These are phyloP conservation scores for Apocheima hispidaria DNA, from an alignment of 2,888 invertebrate species.

Conservation along the genomic window DNA sequence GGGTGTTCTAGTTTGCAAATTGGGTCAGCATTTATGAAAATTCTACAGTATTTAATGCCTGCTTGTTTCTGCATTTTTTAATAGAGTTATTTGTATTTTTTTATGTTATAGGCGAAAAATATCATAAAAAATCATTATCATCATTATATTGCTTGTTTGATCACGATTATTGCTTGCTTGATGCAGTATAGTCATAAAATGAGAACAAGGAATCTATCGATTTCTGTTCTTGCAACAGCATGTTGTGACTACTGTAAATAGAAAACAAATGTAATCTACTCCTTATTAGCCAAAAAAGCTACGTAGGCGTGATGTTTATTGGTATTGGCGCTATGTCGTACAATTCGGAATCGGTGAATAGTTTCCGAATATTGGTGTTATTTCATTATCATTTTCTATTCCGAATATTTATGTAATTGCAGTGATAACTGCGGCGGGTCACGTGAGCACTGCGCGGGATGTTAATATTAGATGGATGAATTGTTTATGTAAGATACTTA, in stretches of 20 bases:
- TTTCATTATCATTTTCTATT: slow-evolving; percentile 40
- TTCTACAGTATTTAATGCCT: background rate
- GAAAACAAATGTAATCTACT: slow-evolving; percentile 2
- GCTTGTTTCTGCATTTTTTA: background rate
- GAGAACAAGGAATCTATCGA: background rate
- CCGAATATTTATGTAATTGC: slow-evolving; percentile 47
- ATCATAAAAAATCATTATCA: too few species aligned
- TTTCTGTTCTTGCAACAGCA: background rate
- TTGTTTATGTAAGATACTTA: slow-evolving; percentile 1
- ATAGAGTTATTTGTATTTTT: background rate
- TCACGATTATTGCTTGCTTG: too few species aligned
- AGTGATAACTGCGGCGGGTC: slow-evolving; percentile 48
- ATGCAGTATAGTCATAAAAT: background rate
- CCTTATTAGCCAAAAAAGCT: slow-evolving; percentile 13
- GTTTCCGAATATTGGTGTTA: slow-evolving; percentile 35
- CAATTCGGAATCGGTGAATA: slow-evolving; percentile 24
- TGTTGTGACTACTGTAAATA: slow-evolving; percentile 18
- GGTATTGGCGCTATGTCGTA: slow-evolving; percentile 19
- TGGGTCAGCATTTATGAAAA: slow-evolving; percentile 18
- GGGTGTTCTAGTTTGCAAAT: slow-evolving; percentile 30
- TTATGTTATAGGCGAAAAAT: too few species aligned
- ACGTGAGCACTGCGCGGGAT: slow-evolving; percentile 49
- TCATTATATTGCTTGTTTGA: too few species aligned
- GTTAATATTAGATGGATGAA: slow-evolving; percentile 21
- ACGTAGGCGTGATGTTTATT: slow-evolving; percentile 23